Evolutionary conservation across 1,140 invertebrate genomes (phyloP), one percentile per base, ranked within the genome.

Genomic region (Forficula auricularia): DNA sequence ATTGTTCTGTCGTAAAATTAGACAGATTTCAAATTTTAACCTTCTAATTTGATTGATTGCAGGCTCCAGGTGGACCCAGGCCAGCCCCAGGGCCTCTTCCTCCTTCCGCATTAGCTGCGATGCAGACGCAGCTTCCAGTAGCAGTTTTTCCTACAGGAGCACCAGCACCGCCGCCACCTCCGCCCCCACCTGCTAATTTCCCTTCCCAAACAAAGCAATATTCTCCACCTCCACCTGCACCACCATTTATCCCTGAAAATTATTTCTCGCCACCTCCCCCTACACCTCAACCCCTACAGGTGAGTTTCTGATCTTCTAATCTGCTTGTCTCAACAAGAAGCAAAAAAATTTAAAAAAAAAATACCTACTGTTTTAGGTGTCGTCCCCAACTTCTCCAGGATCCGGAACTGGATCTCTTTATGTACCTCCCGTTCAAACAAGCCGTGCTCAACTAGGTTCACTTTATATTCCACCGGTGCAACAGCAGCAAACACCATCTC

Each of bases 111-210:
- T 38, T 66, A 22, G 66, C 66, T 32, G 67, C 65, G 16, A 64
- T 74, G 59, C 67, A 72, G 48, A 4, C 34, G 8, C 73, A 75
- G 50, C 69, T 80, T 38, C 73, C 76, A 1, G 71, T 80, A 18
- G 73, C 77, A 46, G 76, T 79, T 27, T 71, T 80, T 48, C 77
- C 77, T 3, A 56, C 66, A 7, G 72, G 66, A 48, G 61, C 68
- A 50, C 63, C 71, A 52, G 50, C 67, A 52, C 61, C 68, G 52
- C 51, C 64, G 35, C 27, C 53, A 18, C 52, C 45, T 52, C 52
- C 49, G 50, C 57, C 51, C 35, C 56, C 19, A 46, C 52, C 10
- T 47, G 2, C 16, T 6, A n/a, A n/a, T n/a, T n/a, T n/a, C n/a
- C n/a, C n/a, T n/a, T n/a, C n/a, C n/a, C n/a, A n/a, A n/a, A 10